A percentile compares a stretch with the other conserved stretches of the same genome.
phyloP scores from a whole-genome alignment of 2,113 vertebrate species.

The Micromys minutus region DNA sequence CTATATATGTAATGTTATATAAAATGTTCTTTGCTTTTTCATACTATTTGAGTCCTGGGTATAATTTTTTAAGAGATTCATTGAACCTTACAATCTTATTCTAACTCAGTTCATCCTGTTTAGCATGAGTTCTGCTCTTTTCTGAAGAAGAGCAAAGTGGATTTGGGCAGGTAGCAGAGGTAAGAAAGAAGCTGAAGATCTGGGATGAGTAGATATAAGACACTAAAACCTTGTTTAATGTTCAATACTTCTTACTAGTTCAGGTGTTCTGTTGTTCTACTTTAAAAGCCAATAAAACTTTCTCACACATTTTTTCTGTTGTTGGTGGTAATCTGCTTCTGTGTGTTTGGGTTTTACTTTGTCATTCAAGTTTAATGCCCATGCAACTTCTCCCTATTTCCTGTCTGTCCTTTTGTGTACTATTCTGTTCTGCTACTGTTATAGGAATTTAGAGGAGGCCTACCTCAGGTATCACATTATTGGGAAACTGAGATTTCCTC shows the following conservation, averaged over 20 bases:
- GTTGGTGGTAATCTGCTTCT: neutral
- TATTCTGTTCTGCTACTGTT: neutral
- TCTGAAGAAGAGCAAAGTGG: too few species aligned
- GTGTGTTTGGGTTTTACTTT: neutral
- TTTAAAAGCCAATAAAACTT: neutral
- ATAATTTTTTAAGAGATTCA: too few species aligned
- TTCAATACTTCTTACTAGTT: neutral
- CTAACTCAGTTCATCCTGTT: too few species aligned
- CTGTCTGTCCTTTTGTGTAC: neutral
- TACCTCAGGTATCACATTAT: neutral
- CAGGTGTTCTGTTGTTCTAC: neutral
- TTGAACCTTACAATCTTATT: neutral
- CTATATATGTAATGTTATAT: too few species aligned
- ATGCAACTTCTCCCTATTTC: too few species aligned
- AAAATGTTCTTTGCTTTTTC: too few species aligned
- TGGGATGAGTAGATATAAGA: too few species aligned
- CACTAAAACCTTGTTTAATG: neutral
- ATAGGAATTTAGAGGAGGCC: neutral
- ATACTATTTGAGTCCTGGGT: too few species aligned
- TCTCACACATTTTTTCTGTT: neutral
- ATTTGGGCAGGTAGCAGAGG: too few species aligned
- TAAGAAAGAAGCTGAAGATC: too few species aligned
- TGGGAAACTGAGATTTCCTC: neutral
- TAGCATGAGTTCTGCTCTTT: too few species aligned
- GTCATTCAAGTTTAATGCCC: neutral